Conservation (phyloP, 2,888 invertebrate genomes). For the Chymomyza fuscimana region DNA sequence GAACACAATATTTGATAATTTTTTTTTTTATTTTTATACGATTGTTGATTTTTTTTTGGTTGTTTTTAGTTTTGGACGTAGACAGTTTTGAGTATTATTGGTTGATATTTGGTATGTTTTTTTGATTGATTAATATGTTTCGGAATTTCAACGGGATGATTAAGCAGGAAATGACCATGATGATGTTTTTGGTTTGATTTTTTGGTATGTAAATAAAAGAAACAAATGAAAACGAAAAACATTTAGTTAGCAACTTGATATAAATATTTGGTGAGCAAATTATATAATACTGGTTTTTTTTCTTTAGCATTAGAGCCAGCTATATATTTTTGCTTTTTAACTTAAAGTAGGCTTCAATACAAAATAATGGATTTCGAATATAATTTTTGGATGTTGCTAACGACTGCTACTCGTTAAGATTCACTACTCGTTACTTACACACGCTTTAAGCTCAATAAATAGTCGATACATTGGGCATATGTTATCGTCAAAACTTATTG, state of each 20-base stretch:
- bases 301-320: constrained; percentile 25
- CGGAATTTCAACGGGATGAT: constrained; percentile 65
- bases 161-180: constrained; percentile 80
- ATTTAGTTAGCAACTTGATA: constrained; percentile 79
- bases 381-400: background rate
- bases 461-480: no score
- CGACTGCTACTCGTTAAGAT: background rate
- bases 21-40: constrained; percentile 16
- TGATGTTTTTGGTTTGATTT: constrained; percentile 58
- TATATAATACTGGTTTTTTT: constrained; percentile 19
- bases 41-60: constrained; percentile 22
- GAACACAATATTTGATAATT: constrained; percentile 62
- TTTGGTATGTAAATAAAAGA: constrained; percentile 75
- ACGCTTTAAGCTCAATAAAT: background rate
- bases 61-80: constrained; percentile 57
- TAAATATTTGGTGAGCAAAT: constrained; percentile 41
- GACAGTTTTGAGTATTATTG: constrained; percentile 50
- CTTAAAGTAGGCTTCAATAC: constrained; percentile 35
- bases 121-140: constrained; percentile 25
- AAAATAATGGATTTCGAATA: background rate
- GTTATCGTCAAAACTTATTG: no score
- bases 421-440: background rate
- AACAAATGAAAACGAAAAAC: constrained; percentile 78
- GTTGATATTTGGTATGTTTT: constrained; percentile 41
- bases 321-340: constrained; percentile 33